A percentile compares a stretch with the other conserved stretches of the same genome.
Conservation (phyloP, 1,140 invertebrate species). For the Drosophila elegans region DNA sequence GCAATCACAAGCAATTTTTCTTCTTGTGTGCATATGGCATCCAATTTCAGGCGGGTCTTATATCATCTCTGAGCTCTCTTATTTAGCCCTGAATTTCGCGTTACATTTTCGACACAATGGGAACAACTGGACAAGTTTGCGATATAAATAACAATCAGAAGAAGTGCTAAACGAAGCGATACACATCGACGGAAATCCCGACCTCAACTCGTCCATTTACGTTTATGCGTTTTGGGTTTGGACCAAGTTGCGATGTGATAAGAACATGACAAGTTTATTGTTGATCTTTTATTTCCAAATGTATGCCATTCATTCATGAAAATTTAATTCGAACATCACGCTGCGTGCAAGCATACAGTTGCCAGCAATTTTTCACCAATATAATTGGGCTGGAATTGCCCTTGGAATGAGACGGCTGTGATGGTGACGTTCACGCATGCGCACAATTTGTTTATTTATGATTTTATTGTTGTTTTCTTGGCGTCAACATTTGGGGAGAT, state of each 20-base stretch:
- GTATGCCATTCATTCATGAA: conserved; percentile 24
- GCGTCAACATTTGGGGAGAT: conserved; percentile 28
- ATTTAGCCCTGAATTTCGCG: conserved; percentile 49
- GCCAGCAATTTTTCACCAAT: conserved; percentile 31
- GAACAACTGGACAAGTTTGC: conserved; percentile 55
- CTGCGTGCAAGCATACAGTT: conserved; percentile 16
- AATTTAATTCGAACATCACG: conserved; percentile 21
- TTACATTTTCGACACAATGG: conserved; percentile 60
- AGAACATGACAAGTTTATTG: conserved; percentile 35
- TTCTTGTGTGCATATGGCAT: conserved; percentile 22
- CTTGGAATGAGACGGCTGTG: conserved; percentile 37
- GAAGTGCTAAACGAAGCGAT: conserved; percentile 60
- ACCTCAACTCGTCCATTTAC: conserved; percentile 5
- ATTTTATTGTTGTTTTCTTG: conserved; percentile 71
- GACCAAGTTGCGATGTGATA: conserved; percentile 23
- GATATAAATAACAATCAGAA: conserved; percentile 34
- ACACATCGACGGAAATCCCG: conserved; percentile 30
- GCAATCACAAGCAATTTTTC: not conserved
- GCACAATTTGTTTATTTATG: conserved; percentile 65
- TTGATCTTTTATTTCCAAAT: conserved; percentile 34
- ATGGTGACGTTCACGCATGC: conserved; percentile 64
- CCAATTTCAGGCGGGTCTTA: conserved; percentile 32
- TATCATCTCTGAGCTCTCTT: conserved; percentile 46
- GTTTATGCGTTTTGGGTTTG: conserved; percentile 9
- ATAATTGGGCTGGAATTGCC: conserved; percentile 34